Percentiles rank a stretch among this genome's conserved stretches.
These are phyloP conservation scores for Prenolepis imparis DNA, from an alignment of 2,888 invertebrate genomes.

Conservation along the genomic window DNA sequence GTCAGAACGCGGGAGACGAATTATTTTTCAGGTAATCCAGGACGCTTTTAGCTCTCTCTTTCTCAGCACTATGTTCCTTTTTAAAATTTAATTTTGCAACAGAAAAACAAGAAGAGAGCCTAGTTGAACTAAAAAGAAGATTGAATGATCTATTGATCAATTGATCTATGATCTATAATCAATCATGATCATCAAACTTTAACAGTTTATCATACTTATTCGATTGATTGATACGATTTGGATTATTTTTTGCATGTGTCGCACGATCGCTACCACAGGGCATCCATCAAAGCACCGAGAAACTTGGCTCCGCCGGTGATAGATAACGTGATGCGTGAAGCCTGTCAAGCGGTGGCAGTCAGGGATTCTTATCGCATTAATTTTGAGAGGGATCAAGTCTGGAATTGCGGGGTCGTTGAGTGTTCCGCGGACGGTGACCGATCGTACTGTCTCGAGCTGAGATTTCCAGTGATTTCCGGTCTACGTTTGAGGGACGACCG, in stretches of 20 bases:
- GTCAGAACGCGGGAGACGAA: conserved; percentile 76
- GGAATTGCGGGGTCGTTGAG: conserved; percentile 87
- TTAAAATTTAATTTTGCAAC: not conserved
- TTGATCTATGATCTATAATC: no score
- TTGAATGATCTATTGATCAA: no score
- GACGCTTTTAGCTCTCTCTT: not conserved
- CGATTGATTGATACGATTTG: not conserved
- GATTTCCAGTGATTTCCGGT: conserved; percentile 88
- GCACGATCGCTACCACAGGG: conserved; percentile 60
- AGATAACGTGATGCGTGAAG: conserved; percentile 70
- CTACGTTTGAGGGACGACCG: conserved; percentile 87
- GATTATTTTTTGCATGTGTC: not conserved
- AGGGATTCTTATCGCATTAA: conserved; percentile 84
- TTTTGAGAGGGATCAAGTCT: conserved; percentile 86
- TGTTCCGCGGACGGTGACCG: conserved; percentile 85
- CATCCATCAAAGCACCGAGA: conserved; percentile 67
- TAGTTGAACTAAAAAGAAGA: not conserved
- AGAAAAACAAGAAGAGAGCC: not conserved
- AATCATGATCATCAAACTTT: not conserved
- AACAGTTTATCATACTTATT: not conserved
- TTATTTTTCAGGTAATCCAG: conserved; percentile 74
- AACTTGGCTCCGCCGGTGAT: conserved; percentile 72
- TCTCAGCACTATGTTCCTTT: not conserved
- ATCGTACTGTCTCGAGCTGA: conserved; percentile 87
- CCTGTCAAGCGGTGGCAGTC: conserved; percentile 71